Evolutionary conservation across 1,140 invertebrate genomes (phyloP).

Genomic region (Phocides pigmalion): DNA sequence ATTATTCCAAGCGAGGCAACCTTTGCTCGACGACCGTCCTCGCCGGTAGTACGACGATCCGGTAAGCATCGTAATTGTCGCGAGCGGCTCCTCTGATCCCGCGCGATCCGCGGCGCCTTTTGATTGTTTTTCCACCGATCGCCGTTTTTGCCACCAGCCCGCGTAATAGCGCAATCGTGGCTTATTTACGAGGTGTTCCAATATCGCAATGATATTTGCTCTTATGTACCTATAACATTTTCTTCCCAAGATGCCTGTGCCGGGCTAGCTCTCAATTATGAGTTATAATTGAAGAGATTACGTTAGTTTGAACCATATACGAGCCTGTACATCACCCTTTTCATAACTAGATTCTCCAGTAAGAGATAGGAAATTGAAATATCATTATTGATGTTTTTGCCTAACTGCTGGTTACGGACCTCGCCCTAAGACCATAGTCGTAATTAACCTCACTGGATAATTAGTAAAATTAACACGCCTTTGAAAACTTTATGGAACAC

Average conservation of each 20-base stretch:
- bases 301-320: too few relatives aligned
- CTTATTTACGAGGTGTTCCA: slow-evolving; percentile 56
- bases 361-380: too few relatives aligned
- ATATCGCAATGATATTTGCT: slow-evolving; percentile 25
- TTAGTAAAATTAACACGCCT: too few relatives aligned
- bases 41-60: neutral
- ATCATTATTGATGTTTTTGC: too few relatives aligned
- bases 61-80: slow-evolving; percentile 55
- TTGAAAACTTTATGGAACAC: too few relatives aligned
- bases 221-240: neutral
- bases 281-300: too few relatives aligned
- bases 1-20: neutral
- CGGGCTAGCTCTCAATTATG: neutral
- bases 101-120: slow-evolving; percentile 63
- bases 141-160: slow-evolving; percentile 63
- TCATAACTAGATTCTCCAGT: too few relatives aligned
- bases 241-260: neutral
- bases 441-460: too few relatives aligned
- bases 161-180: slow-evolving; percentile 57
- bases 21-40: neutral
- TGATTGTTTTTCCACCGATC: slow-evolving; percentile 72
- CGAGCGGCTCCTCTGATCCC: slow-evolving; percentile 61
- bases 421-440: too few relatives aligned
- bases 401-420: too few relatives aligned
- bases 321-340: too few relatives aligned